These are phyloP conservation scores for Meteorus sp. DNA, from an alignment of 1,140 invertebrate species.

Conservation along the genomic window DNA sequence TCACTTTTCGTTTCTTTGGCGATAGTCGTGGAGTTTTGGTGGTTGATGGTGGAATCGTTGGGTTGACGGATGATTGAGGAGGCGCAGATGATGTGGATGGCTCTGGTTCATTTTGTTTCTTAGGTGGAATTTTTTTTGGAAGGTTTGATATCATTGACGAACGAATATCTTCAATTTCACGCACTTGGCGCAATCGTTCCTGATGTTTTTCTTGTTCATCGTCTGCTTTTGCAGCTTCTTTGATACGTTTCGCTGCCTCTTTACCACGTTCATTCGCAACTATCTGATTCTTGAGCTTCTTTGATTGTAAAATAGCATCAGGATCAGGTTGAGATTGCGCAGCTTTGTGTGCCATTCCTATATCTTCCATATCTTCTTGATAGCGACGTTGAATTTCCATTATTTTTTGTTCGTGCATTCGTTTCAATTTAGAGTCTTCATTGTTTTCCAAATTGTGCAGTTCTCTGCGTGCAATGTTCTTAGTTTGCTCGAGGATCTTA, in stretches of 20 bases:
- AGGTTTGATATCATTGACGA: constrained; percentile 46
- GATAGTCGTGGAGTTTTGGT: neutral
- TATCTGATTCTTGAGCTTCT: constrained; percentile 44
- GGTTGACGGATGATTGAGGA: neutral
- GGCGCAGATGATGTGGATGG: neutral
- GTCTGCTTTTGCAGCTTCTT: constrained; percentile 38
- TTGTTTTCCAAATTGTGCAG: constrained; percentile 52
- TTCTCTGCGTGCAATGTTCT: constrained; percentile 51
- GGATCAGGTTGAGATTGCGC: constrained; percentile 50
- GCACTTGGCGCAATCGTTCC: constrained; percentile 49
- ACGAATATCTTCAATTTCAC: constrained; percentile 57
- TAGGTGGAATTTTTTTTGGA: neutral
- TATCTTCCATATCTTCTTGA: constrained; percentile 56
- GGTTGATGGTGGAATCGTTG: neutral
- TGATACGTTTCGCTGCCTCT: constrained; percentile 47
- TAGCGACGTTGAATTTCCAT: constrained; percentile 57
- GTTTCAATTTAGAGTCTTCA: constrained; percentile 47
- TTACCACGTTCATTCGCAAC: constrained; percentile 51
- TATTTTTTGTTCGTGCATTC: constrained; percentile 54
- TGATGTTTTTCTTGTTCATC: constrained; percentile 38
- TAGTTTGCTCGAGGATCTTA: constrained; percentile 55
- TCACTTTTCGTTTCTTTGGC: constrained; percentile 25
- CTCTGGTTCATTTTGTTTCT: neutral
- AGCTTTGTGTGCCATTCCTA: constrained; percentile 56
- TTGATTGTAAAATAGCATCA: constrained; percentile 40